A percentile compares a stretch with the other conserved stretches of the same genome.
phyloP scores from a whole-genome alignment of 2,888 invertebrate genomes.

The Brachypterus glaber region DNA sequence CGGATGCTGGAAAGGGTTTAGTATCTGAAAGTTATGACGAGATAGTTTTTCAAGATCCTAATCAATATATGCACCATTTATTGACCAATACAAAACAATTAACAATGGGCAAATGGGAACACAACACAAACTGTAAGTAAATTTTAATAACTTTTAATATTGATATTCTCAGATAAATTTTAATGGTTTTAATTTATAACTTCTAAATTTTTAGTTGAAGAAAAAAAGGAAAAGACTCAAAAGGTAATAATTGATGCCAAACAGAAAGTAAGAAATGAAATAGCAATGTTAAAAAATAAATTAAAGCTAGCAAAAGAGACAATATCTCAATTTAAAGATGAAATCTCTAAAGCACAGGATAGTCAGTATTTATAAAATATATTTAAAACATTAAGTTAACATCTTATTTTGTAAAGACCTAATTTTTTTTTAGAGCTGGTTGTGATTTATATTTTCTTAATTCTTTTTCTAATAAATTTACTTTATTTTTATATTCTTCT shows the following conservation, averaged over 20 bases:
- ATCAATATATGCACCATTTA: constrained; percentile 82
- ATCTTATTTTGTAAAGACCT: too few species aligned
- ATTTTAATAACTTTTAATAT: constrained; percentile 1
- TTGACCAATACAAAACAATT: constrained; percentile 68
- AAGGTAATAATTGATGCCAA: constrained; percentile 70
- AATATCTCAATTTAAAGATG: constrained; percentile 71
- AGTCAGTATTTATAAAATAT: too few species aligned
- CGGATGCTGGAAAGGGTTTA: constrained; percentile 59
- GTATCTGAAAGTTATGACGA: constrained; percentile 95
- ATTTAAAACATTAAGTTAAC: too few species aligned
- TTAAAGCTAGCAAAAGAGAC: constrained; percentile 78
- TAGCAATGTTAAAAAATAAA: constrained; percentile 74
- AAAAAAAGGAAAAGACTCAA: constrained; percentile 71
- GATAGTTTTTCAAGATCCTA: constrained; percentile 87
- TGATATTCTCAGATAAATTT: neutral
- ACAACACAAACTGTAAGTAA: constrained; percentile 79
- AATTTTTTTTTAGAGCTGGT: too few species aligned
- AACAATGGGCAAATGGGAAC: constrained; percentile 63
- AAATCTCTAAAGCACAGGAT: constrained; percentile 49
- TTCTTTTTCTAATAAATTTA: neutral
- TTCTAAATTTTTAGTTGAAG: constrained; percentile 64
- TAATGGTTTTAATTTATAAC: constrained; percentile 4
- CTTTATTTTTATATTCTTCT: neutral
- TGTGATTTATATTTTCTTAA: neutral
- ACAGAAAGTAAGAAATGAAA: constrained; percentile 72